Conservation (phyloP, 2,888 invertebrate genomes). For the Cephus nigrinus region DNA sequence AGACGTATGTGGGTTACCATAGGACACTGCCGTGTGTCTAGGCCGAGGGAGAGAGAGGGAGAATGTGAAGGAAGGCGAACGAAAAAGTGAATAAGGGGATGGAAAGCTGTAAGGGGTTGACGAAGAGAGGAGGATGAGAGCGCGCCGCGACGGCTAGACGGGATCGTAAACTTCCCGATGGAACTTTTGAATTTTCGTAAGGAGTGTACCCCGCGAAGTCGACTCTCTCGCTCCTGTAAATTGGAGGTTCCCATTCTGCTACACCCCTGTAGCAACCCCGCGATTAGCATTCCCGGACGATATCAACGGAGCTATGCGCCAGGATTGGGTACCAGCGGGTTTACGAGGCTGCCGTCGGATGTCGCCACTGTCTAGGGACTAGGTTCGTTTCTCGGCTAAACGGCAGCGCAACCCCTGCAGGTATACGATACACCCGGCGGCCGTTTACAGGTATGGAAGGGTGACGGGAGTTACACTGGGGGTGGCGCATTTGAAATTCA, state of each 20-base stretch:
- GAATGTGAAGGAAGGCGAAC: constrained; percentile 2
- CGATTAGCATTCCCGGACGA: background rate
- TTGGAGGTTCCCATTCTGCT: constrained; percentile 43
- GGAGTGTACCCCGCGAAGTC: constrained; percentile 24
- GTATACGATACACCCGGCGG: background rate
- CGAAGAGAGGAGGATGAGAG: constrained; percentile 30
- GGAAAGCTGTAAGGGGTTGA: background rate
- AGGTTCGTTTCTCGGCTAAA: background rate
- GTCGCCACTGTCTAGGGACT: background rate
- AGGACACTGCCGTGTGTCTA: background rate
- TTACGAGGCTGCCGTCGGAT: background rate
- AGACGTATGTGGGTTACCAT: background rate
- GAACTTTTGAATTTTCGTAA: constrained; percentile 61
- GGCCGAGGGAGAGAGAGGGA: constrained; percentile 10
- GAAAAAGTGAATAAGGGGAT: constrained; percentile 8
- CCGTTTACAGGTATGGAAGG: background rate
- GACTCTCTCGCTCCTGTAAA: constrained; percentile 45
- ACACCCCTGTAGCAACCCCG: background rate
- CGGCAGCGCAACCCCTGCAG: background rate
- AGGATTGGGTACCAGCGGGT: background rate
- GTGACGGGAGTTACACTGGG: background rate
- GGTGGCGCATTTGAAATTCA: background rate
- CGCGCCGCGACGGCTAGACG: constrained; percentile 62
- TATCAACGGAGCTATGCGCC: background rate
- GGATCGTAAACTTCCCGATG: constrained; percentile 59